phyloP scores from a whole-genome alignment of 1,140 invertebrate species.

The Diploscapter pachys region DNA sequence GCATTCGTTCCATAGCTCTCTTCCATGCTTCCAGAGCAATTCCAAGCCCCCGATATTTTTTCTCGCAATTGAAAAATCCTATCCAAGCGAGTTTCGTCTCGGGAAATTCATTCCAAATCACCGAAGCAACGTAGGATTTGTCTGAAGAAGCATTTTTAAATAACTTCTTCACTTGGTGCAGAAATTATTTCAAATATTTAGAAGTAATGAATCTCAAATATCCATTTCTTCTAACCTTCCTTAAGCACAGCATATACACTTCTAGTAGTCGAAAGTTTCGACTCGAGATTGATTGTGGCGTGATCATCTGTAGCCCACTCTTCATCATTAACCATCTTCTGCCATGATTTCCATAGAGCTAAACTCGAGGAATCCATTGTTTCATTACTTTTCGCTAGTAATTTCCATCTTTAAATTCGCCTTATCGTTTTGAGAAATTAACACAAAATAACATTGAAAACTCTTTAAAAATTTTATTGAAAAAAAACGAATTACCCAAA shows the following conservation, averaged over 20 bases:
- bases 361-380: too few relatives aligned
- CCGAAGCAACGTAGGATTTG: constrained; percentile 7
- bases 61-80: constrained; percentile 13
- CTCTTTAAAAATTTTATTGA: too few relatives aligned
- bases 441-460: too few relatives aligned
- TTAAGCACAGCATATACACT: constrained; percentile 15
- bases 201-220: constrained; percentile 5
- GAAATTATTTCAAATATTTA: neutral
- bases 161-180: neutral
- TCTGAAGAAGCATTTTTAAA: constrained; percentile 3
- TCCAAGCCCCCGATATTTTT: constrained; percentile 15
- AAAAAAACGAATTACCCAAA: too few relatives aligned
- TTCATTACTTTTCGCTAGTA: too few relatives aligned
- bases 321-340: constrained; percentile 5
- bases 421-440: too few relatives aligned
- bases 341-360: constrained; percentile 17
- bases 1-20: constrained; percentile 15
- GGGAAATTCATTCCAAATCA: constrained; percentile 31
- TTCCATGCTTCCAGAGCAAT: constrained; percentile 19
- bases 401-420: too few relatives aligned
- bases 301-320: constrained; percentile 18
- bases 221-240: constrained; percentile 2
- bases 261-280: constrained; percentile 10
- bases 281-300: neutral
- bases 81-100: constrained; percentile 11